Conservation (phyloP, 2,797 vertebrate species). For the Onychomys leucogaster region DNA sequence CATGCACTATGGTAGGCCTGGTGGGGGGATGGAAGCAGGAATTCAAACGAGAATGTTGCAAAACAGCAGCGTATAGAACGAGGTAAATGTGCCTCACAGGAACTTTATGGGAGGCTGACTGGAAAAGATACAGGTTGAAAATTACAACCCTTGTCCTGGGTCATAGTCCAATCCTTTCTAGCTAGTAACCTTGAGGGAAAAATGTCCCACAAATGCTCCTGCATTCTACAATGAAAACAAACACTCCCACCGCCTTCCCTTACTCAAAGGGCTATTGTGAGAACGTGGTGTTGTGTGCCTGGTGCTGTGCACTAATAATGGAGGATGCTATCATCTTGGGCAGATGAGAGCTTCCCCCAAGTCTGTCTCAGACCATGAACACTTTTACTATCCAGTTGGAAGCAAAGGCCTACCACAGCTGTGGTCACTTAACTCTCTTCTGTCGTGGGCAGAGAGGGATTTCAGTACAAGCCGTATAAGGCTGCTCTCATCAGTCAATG, state of each 20-base stretch:
- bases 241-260: background rate
- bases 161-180: background rate
- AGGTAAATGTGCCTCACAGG: background rate
- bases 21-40: background rate
- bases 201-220: background rate
- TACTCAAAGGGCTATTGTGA: background rate
- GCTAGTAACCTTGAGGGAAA: background rate
- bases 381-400: background rate
- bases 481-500: constrained; percentile 44
- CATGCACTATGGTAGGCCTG: background rate
- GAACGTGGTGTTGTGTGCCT: background rate
- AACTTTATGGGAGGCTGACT: background rate
- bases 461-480: background rate
- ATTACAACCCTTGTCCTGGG: background rate
- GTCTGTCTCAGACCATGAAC: constrained; percentile 30
- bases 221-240: constrained; percentile 55
- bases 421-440: constrained; percentile 47
- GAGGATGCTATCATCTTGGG: background rate
- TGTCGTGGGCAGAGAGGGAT: constrained; percentile 27
- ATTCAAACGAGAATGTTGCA: background rate
- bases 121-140: background rate
- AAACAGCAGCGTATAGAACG: background rate
- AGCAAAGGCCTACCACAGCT: constrained; percentile 56
- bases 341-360: constrained; percentile 19
- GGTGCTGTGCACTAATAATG: background rate